Evolutionary conservation across 2,888 invertebrate species (phyloP).

Genomic region (Lasioglossum oenotherae): DNA sequence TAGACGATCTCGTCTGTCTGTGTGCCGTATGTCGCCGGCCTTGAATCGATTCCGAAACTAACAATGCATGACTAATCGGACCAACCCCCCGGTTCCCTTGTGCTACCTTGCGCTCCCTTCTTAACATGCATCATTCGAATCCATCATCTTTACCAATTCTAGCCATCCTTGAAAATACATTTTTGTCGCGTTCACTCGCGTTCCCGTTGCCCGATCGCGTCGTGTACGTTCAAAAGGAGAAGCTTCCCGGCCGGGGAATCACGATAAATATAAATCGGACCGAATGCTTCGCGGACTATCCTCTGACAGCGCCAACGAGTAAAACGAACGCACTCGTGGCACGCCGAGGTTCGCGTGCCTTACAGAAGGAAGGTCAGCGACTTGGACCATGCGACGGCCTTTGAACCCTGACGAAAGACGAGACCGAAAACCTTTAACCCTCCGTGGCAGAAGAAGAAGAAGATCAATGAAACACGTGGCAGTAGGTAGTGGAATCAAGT

Average conservation of each 20-base stretch:
- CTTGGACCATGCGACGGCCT: conserved; percentile 46
- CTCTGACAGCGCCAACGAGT: conserved; percentile 40
- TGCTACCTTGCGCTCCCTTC: conserved; percentile 7
- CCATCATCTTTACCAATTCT: conserved; percentile 16
- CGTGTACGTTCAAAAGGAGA: background rate
- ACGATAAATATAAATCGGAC: conserved; percentile 57
- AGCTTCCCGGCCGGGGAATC: background rate
- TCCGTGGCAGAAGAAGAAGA: background rate
- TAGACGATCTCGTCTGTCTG: conserved; percentile 57
- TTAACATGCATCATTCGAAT: conserved; percentile 40
- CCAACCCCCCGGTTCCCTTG: conserved; percentile 17
- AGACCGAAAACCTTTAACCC: conserved; percentile 27
- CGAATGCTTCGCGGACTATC: conserved; percentile 21
- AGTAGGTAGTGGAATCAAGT: background rate
- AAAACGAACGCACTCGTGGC: conserved; percentile 58
- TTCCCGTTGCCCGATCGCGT: background rate
- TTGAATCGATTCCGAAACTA: conserved; percentile 66
- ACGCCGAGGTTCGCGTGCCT: conserved; percentile 58
- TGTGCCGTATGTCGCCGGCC: conserved; percentile 62
- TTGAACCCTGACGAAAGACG: conserved; percentile 50
- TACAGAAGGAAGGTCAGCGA: conserved; percentile 54
- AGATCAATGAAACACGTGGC: conserved; percentile 26
- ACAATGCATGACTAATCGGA: conserved; percentile 59
- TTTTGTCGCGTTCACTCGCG: conserved; percentile 15
- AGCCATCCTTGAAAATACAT: conserved; percentile 24